Base-by-base conservation (phyloP, 2,797 vertebrate genomes). In the Geotrypetes seraphini region DNA sequence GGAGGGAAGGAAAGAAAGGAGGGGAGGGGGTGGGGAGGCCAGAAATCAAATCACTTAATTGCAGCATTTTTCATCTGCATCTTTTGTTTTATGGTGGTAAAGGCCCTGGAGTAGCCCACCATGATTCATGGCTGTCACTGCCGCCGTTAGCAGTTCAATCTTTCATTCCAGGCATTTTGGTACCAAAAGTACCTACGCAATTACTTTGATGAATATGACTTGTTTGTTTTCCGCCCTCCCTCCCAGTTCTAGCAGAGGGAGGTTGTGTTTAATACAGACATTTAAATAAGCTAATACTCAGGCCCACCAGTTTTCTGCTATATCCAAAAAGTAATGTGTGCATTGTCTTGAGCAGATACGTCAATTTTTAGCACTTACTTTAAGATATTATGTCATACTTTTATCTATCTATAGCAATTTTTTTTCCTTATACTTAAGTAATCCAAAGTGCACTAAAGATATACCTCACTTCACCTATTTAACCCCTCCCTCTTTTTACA, bases 11-110 rank as follows among this genome's bases (percentile, higher is more conserved):
- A 81, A 79, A 84, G 81, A 78, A 60, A 80, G 78, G 78, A 83
- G 82, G 83, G 76, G 81, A 79, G 84, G 81, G 78, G 60, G 81
- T 83, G 76, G 81, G 79, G 84, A 81, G 78, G 60, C 73, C 84
- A 93, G 91, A 94, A 96, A 93, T 97, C 91, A 96, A 94, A 95
- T 95, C 90, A 92, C 92, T 92, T 97, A 98, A 98, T 95, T 97
- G 92, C 91, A 81, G 90, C 92, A 96, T 97, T 96, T 97, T 96
- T 96, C 92, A 98, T 96, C 90, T 93, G 90, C 90, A 92, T 95
- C 91, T 96, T 95, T 93, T 96, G 90, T 96, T 96, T 94, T 93
- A 95, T 92, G 87, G 89, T 85, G 86, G 89, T 85, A 82, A 83
- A 84, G 90, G 90, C 88, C 85, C 85, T 79, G 86, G 78, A 87